phyloP scores from a whole-genome alignment of 2,888 invertebrate genomes.

The Leptinotarsa tumamoca region DNA sequence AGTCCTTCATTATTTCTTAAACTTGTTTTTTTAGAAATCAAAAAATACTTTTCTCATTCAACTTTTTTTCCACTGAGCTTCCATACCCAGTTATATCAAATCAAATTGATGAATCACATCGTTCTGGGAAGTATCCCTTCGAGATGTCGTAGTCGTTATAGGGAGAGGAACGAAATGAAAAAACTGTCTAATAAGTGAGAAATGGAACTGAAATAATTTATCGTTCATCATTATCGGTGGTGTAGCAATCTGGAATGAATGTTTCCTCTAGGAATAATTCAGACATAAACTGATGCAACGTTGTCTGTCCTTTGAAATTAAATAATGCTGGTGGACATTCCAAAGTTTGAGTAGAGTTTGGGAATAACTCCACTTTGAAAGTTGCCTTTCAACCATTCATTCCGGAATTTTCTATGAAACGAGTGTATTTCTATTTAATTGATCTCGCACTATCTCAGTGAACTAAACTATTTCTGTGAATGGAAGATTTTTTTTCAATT shows the following conservation, averaged over 20 bases:
- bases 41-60: neutral
- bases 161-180: conserved; percentile 3
- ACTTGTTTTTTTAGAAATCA: too few species aligned
- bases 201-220: conserved; percentile 4
- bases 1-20: too few species aligned
- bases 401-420: too few species aligned
- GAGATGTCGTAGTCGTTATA: neutral
- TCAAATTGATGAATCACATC: conserved; percentile 7
- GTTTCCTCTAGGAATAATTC: conserved; percentile 13
- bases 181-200: conserved; percentile 13
- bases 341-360: too few species aligned
- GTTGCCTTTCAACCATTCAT: too few species aligned
- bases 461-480: too few species aligned
- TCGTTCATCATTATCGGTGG: conserved; percentile 4
- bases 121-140: neutral
- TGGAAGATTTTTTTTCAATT: too few species aligned
- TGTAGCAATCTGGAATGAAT: conserved; percentile 14
- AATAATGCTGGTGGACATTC: neutral
- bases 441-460: too few species aligned
- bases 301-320: neutral
- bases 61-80: neutral
- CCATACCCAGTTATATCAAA: neutral
- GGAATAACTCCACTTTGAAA: too few species aligned
- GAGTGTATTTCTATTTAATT: too few species aligned
- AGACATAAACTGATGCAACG: conserved; percentile 1